Percentiles rank a stretch among this genome's conserved stretches.
These are phyloP conservation scores for Anoura caudifer DNA, from an alignment of 2,113 vertebrate genomes.

Conservation along the genomic window DNA sequence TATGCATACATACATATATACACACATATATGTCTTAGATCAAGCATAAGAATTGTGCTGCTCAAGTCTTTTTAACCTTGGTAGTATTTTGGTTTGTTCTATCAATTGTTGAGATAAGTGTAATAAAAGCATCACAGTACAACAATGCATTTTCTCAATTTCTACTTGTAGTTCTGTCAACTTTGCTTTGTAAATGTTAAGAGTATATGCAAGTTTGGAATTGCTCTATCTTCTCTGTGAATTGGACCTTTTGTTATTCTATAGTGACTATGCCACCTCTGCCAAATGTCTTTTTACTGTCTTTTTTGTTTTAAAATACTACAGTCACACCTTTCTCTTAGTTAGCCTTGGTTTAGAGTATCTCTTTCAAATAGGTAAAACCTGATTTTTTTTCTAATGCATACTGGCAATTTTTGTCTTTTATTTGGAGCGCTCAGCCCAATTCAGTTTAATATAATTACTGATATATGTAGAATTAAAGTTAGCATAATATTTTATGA, in stretches of 20 bases:
- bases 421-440: background rate
- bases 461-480: background rate
- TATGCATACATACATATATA: too few species aligned
- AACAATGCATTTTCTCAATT: background rate
- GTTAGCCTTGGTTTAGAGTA: background rate
- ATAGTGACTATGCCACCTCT: background rate
- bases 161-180: background rate
- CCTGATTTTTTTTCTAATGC: background rate
- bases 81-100: background rate
- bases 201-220: background rate
- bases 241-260: background rate
- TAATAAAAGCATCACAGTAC: slow-evolving; percentile 12
- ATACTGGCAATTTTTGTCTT: background rate
- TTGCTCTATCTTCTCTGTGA: background rate
- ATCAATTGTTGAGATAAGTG: background rate
- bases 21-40: background rate
- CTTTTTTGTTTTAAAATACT: background rate
- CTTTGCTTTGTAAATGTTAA: slow-evolving; percentile 9
- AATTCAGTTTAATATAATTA: background rate
- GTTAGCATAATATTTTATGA: background rate
- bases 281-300: background rate
- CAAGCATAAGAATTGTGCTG: background rate
- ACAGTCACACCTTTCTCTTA: background rate
- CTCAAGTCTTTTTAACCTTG: background rate
- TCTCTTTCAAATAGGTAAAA: background rate